Evolutionary conservation across 2,888 invertebrate species (phyloP).

Genomic region (Rotaria sp.): DNA sequence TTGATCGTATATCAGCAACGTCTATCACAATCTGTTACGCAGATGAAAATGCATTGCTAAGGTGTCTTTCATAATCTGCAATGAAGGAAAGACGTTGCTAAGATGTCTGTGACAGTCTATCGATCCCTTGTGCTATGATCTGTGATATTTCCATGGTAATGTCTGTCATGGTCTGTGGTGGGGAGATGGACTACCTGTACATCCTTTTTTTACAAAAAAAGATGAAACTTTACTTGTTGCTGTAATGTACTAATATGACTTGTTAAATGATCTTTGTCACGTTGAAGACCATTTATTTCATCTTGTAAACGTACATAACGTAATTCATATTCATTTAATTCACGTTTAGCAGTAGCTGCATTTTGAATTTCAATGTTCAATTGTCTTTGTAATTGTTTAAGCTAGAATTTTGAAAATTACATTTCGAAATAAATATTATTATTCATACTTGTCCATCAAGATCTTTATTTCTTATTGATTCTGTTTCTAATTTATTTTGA

Average conservation of each 20-base stretch:
- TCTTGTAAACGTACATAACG: slow-evolving; percentile 5
- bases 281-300: background rate
- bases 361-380: slow-evolving; percentile 16
- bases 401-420: background rate
- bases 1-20: too few species aligned
- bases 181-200: too few species aligned
- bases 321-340: slow-evolving; percentile 3
- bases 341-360: background rate
- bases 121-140: too few species aligned
- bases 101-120: too few species aligned
- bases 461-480: background rate
- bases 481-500: background rate
- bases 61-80: too few species aligned
- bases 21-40: too few species aligned
- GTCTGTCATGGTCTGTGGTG: too few species aligned
- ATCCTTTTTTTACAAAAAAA: too few species aligned
- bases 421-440: too few species aligned
- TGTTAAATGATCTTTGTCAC: slow-evolving; percentile 28
- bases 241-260: background rate
- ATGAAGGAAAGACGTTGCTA: too few species aligned
- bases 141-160: too few species aligned
- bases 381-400: slow-evolving; percentile 1
- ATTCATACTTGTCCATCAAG: slow-evolving; percentile 5
- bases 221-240: background rate
- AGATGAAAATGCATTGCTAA: too few species aligned